phyloP scores from a whole-genome alignment of 2,113 vertebrate species.

The Oreochromis spilurus region DNA sequence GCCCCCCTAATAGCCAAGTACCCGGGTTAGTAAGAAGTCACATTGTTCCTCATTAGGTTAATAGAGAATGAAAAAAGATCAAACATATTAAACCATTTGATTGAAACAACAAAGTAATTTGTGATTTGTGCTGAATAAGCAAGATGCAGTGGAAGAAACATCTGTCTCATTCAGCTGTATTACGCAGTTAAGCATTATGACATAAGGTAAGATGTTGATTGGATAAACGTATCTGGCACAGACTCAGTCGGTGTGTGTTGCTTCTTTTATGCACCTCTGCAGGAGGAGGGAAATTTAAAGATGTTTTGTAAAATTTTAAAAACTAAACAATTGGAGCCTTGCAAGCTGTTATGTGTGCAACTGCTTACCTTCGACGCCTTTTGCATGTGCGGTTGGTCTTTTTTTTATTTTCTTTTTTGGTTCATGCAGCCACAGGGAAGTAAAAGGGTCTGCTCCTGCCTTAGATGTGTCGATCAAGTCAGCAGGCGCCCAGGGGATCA shows the following conservation, averaged over 20 bases:
- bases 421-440: background rate
- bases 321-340: background rate
- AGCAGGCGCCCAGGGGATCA: background rate
- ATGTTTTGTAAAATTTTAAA: background rate
- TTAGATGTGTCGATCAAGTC: background rate
- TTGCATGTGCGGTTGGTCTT: background rate
- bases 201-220: background rate
- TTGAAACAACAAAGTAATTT: background rate
- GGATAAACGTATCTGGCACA: background rate
- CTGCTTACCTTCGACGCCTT: background rate
- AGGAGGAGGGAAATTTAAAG: background rate
- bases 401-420: background rate
- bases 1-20: background rate
- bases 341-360: background rate
- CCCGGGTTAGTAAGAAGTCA: background rate
- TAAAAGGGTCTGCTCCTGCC: background rate
- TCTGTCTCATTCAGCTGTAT: background rate
- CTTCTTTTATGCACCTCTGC: background rate
- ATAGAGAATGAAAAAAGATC: too few species aligned
- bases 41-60: background rate
- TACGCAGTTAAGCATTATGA: background rate
- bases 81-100: background rate
- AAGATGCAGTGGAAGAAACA: background rate
- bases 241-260: background rate
- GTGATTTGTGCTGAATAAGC: background rate